A percentile compares a stretch with the other conserved stretches of the same genome.
Conservation (phyloP, 2,888 invertebrate genomes). For the Achlya flavicornis region DNA sequence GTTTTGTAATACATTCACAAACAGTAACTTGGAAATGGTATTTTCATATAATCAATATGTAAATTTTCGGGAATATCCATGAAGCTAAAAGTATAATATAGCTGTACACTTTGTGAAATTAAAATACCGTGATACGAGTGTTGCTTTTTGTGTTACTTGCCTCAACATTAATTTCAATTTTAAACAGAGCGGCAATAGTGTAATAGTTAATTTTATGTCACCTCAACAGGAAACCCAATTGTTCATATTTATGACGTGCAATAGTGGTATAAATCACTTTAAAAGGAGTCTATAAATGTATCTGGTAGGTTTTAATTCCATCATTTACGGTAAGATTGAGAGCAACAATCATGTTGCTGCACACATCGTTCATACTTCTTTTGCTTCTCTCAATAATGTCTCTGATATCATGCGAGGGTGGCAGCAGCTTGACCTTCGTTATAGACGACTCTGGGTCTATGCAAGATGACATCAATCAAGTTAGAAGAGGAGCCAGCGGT, state of each 20-base stretch:
- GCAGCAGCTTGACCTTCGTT: conserved; percentile 48
- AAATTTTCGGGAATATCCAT: too few relatives aligned
- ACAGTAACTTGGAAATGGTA: too few relatives aligned
- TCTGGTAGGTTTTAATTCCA: background rate
- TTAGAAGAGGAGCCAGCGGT: conserved; percentile 31
- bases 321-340: background rate
- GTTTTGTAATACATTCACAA: too few relatives aligned
- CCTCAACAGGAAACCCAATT: background rate
- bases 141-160: too few relatives aligned
- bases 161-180: too few relatives aligned
- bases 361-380: background rate
- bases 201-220: too few relatives aligned
- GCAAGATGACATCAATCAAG: conserved; percentile 38
- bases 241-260: background rate
- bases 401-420: background rate
- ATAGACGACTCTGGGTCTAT: conserved; percentile 54
- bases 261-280: background rate
- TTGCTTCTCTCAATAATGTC: background rate
- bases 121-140: too few relatives aligned
- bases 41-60: too few relatives aligned
- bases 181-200: too few relatives aligned
- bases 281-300: too few relatives aligned
- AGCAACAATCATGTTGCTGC: background rate
- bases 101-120: too few relatives aligned
- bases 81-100: too few relatives aligned